Evolutionary conservation across 2,888 invertebrate genomes (phyloP), one percentile per base, ranked within the genome.

Genomic region (Amblyjoppa fuscipennis): DNA sequence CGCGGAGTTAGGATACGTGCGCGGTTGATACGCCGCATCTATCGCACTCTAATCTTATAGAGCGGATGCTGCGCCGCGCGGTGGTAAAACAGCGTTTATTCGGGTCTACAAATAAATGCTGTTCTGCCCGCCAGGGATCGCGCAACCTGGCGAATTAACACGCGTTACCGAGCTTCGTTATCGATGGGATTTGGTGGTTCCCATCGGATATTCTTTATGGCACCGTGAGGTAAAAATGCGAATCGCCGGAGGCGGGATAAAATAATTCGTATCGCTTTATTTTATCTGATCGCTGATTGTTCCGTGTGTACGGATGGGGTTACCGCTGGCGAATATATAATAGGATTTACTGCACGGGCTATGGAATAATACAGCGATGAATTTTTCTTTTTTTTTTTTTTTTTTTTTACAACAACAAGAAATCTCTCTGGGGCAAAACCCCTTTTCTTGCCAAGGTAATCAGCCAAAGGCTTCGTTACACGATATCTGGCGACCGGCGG

Each of bases 361-460:
- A 64, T 69, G 49, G 75, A 59, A 80, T 75, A 80, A 85, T 83
- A 79, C 70, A 61, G 53, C 81, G 31, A 79, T 81, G 78, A 86
- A 87, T 84, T 81, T 76, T 81, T 86, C 82, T 41, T 41, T 49
- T 81, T 86, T 82, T 49, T 81, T 81, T 86, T 83, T 41, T 41
- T 49, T 81, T 86, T 82, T 49, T 81, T 86, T 82, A 75, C 74
- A 81, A 84, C 81, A 88, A 86, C 79, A 75, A 25, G 41, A 64
- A 56, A 28, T 20, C 59, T 41, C 69, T 45, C 28, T 53, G 45
- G 61, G 31, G 68, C 74, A 45, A 61, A 84, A 81, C 77, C 79
- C 70, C 81, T 68, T 85, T 82, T 74, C 77, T 82, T 83, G 84
- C 82, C 80, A 87, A 81, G 81, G 78, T 87, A 87, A 88, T 89